Evolutionary conservation across 2,797 vertebrate species (phyloP), one percentile per base, ranked within the genome.

Genomic region (Euphonia xanthogaster): DNA sequence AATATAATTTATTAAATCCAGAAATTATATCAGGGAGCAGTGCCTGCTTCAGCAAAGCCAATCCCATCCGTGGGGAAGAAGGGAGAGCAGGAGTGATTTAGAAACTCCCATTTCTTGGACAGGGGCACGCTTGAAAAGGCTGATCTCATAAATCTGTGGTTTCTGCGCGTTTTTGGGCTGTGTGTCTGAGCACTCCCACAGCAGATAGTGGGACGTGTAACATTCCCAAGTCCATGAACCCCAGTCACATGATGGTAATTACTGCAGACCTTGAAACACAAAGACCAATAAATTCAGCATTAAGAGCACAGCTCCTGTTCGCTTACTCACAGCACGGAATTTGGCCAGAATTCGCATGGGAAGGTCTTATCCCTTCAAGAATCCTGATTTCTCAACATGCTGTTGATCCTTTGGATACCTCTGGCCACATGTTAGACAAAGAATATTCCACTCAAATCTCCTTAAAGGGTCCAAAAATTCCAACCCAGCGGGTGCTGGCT

Each of bases 141-240:
- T 81, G 81, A 51, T 93, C 72, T 81, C 96, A 91, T 72, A 82
- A 97, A 94, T 77, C 80, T 48, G 71, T 10, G 55, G 81, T 93
- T 90, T 93, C 94, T 57, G 77, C 0, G 4, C 61, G 33, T 97
- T 96, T 97, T 95, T 94, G 65, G 88, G 63, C 21, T 76, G 76
- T 73, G 88, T 8, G 21, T 40, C 31, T 13, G 77, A 78, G 95
- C 72, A 85, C 93, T 94, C 96, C 94, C 87, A 92, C 73, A 68
- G 67, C 94, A 89, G 88, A 97, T 50, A 97, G 94, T 12, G 31
- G 89, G 95, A 83, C 57, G 4, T 92, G 86, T 94, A 96, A 91
- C 91, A 96, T 86, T 95, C 96, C 95, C 89, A 73, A 88, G 94
- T 92, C 94, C 84, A 73, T 80, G 94, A 97, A 88, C 96, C 93